phyloP scores from a whole-genome alignment of 2,113 vertebrate genomes.

The Dasyprocta punctata region DNA sequence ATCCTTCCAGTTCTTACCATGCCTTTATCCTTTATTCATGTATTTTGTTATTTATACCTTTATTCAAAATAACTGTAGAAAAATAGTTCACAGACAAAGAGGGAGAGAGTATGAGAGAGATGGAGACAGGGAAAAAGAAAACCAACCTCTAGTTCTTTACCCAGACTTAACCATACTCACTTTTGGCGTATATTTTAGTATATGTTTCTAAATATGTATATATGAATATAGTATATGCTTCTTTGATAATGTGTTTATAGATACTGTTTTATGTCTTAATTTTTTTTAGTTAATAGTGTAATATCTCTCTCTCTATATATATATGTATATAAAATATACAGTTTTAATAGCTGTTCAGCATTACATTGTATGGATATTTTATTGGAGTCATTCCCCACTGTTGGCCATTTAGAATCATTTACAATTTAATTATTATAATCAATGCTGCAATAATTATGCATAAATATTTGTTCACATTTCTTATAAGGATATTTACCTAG shows the following conservation, averaged over 20 bases:
- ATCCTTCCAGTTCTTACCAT: not conserved
- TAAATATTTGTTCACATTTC: slow-evolving; percentile 4
- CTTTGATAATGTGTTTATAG: not conserved
- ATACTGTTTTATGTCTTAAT: not conserved
- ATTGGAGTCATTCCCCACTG: not conserved
- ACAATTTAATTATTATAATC: slow-evolving; percentile 30
- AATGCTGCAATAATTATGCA: not conserved
- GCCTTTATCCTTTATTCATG: not conserved
- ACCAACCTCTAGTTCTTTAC: not conserved
- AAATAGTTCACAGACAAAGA: not conserved
- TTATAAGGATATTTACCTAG: slow-evolving; percentile 22
- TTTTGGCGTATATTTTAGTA: not conserved
- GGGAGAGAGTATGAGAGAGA: not conserved
- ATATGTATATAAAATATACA: not conserved
- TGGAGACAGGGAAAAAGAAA: not conserved
- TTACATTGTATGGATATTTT: slow-evolving; percentile 23
- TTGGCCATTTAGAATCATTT: slow-evolving; percentile 20
- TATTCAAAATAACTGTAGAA: not conserved
- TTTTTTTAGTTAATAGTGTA: not conserved
- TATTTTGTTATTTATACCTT: not conserved
- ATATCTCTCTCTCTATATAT: not conserved
- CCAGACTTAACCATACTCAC: not conserved
- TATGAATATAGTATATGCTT: not conserved
- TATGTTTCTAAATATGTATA: not conserved
- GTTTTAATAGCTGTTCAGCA: slow-evolving; percentile 25